Conservation (phyloP, 1,140 invertebrate species). For the Drosophila ironensis region DNA sequence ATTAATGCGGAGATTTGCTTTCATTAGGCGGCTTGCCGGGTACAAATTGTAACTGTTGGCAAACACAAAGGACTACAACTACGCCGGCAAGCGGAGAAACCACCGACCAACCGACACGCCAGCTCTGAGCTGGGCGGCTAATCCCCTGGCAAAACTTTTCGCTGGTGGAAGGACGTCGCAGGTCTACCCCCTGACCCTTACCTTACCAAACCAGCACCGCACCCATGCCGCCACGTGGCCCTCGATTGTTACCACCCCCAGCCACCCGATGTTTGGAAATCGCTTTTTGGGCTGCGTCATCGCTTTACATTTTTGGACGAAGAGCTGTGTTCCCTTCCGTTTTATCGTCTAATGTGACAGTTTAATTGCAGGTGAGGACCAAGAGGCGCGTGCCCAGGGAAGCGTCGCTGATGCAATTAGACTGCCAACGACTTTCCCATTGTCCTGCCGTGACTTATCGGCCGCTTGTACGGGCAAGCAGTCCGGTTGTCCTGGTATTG, state of each 20-base stretch:
- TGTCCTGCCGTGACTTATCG: slow-evolving; percentile 69
- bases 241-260: slow-evolving; percentile 9
- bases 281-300: slow-evolving; percentile 72
- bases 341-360: slow-evolving; percentile 71
- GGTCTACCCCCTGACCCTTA: slow-evolving; percentile 29
- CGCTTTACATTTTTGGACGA: slow-evolving; percentile 40
- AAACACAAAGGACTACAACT: slow-evolving; percentile 68
- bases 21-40: slow-evolving; percentile 71
- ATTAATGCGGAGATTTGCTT: slow-evolving; percentile 81
- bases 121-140: slow-evolving; percentile 58
- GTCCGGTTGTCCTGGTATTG: slow-evolving; percentile 1
- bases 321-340: slow-evolving; percentile 5
- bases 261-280: slow-evolving; percentile 40
- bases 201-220: slow-evolving; percentile 1
- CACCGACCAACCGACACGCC: slow-evolving; percentile 45
- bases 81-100: no score
- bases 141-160: slow-evolving; percentile 75
- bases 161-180: slow-evolving; percentile 44
- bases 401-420: slow-evolving; percentile 71
- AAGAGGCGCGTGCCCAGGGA: slow-evolving; percentile 59
- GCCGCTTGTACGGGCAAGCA: slow-evolving; percentile 7
- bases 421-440: slow-evolving; percentile 70
- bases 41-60: slow-evolving; percentile 67
- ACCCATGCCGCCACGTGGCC: slow-evolving; percentile 47
- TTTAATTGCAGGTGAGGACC: slow-evolving; percentile 81